phyloP scores from a whole-genome alignment of 2,797 vertebrate species.

The Champsocephalus esox region DNA sequence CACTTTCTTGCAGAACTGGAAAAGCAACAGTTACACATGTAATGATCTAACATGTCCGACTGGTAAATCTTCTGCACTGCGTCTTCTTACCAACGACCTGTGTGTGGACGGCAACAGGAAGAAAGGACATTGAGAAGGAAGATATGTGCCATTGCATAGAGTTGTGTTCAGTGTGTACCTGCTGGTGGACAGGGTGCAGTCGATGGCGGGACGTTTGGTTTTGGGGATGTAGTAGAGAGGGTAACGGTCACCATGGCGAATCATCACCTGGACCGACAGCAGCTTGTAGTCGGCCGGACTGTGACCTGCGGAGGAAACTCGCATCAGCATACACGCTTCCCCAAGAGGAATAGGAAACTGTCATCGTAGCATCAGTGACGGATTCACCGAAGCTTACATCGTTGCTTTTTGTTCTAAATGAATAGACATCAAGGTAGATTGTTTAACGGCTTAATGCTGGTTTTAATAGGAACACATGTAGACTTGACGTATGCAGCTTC shows the following conservation, averaged over 20 bases:
- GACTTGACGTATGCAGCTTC: neutral
- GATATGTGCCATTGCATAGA: too few relatives aligned
- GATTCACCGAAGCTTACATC: too few relatives aligned
- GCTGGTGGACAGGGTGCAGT: conserved; percentile 89
- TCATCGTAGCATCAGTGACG: too few relatives aligned
- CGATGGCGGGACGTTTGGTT: conserved; percentile 92
- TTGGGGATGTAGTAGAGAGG: conserved; percentile 96
- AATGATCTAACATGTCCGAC: too few relatives aligned
- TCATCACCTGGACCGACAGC: conserved; percentile 94
- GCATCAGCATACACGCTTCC: conserved; percentile 7
- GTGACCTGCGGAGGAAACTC: conserved; percentile 85
- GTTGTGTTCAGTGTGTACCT: conserved; percentile 78
- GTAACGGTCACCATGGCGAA: conserved; percentile 97
- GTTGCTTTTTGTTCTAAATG: too few relatives aligned
- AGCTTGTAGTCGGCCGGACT: conserved; percentile 94
- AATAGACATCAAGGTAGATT: neutral
- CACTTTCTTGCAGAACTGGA: too few relatives aligned
- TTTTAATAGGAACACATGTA: neutral
- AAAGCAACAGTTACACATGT: too few relatives aligned
- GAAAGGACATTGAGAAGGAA: too few relatives aligned
- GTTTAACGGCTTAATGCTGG: neutral
- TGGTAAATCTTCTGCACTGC: too few relatives aligned
- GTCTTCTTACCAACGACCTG: too few relatives aligned
- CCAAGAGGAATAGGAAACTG: too few relatives aligned
- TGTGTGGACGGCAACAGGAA: too few relatives aligned